Evolutionary conservation across 2,113 vertebrate species (phyloP).

Genomic region (Bettongia penicillata): DNA sequence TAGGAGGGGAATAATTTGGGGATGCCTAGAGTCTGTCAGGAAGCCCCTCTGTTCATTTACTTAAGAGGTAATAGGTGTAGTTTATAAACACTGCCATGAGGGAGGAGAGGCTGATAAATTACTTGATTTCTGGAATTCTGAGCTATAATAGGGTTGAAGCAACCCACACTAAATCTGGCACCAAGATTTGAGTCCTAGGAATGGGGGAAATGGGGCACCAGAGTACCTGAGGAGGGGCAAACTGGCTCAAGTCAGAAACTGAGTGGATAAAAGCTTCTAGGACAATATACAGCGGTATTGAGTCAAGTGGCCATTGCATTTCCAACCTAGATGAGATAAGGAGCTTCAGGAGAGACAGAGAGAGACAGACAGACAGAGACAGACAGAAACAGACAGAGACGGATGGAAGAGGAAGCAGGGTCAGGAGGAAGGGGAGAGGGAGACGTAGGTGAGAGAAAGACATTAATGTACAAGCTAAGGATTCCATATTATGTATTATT

Average conservation of each 20-base stretch:
- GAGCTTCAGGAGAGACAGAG: neutral
- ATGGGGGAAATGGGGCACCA: neutral
- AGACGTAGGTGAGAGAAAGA: too few relatives aligned
- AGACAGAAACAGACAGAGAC: too few relatives aligned
- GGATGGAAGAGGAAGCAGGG: neutral
- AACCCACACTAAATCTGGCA: neutral
- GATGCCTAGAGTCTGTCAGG: neutral
- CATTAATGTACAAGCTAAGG: rapidly evolving
- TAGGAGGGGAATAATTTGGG: neutral
- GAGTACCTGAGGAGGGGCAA: neutral
- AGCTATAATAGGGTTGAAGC: neutral
- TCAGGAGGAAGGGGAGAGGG: too few relatives aligned
- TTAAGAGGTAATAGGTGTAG: neutral
- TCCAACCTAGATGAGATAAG: neutral
- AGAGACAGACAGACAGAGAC: too few relatives aligned
- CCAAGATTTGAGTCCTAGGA: neutral
- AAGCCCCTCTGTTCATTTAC: neutral
- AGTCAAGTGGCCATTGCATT: neutral
- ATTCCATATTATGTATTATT: rapidly evolving
- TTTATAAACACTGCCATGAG: neutral
- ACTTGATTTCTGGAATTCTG: neutral
- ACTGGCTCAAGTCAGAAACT: neutral
- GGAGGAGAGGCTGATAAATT: neutral
- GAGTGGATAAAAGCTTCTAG: neutral
- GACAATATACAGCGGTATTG: neutral